These are phyloP conservation scores for Diabrotica virgifera DNA, from an alignment of 1,140 invertebrate species.

Conservation along the genomic window DNA sequence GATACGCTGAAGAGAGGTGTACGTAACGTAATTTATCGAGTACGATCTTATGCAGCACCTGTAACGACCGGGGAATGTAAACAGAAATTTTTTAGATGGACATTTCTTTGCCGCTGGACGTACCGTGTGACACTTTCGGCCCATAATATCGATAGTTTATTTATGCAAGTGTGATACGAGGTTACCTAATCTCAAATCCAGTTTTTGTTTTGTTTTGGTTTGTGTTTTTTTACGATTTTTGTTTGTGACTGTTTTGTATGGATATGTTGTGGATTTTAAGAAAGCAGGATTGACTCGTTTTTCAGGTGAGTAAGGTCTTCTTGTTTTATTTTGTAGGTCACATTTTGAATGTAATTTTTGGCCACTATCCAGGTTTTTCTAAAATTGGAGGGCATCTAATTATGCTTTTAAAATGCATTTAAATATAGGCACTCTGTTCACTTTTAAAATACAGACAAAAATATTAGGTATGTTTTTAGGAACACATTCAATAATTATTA, in stretches of 20 bases:
- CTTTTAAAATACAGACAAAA: no score
- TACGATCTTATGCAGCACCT: neutral
- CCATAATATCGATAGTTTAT: neutral
- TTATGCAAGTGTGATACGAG: neutral
- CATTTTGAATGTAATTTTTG: neutral
- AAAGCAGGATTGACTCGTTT: neutral
- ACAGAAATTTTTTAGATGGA: neutral
- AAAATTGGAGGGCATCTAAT: neutral
- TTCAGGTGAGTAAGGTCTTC: neutral
- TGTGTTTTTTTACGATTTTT: neutral
- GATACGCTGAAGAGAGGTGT: neutral
- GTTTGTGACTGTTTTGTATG: conserved; percentile 1
- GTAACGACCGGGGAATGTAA: neutral
- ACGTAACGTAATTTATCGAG: neutral
- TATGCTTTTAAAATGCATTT: neutral
- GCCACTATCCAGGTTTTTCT: neutral
- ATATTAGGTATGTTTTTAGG: no score
- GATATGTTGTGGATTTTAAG: neutral
- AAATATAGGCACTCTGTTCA: no score
- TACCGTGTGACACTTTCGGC: neutral
- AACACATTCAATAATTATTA: no score
- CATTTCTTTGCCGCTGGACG: neutral
- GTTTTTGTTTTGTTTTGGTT: neutral
- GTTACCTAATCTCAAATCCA: neutral
- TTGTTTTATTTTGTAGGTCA: neutral